Evolutionary conservation across 2,888 invertebrate genomes (phyloP), one percentile per base, ranked within the genome.

Genomic region (Folsomia candida): DNA sequence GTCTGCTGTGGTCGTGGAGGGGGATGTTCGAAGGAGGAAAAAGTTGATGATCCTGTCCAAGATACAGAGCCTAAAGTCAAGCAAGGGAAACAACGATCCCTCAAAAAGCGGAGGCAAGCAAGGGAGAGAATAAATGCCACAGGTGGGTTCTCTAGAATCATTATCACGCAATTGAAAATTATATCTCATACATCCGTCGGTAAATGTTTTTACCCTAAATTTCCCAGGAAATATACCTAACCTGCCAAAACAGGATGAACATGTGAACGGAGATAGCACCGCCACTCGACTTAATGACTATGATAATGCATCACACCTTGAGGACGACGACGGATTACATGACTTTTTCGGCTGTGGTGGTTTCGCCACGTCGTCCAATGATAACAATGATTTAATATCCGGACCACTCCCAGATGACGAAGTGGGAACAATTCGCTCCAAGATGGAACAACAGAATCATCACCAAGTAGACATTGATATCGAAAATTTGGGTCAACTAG

Each of bases 331-430:
- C 6, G 54, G 54, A 18, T 6, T 54, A 54, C 11, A 22, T n/a
- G 54, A 74, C n/a, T 72, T 72, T 29, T 72, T 74, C 37, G 74
- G 74, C 1, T 74, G 74, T 60, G 72, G 74, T 22, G 74, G 74
- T 22, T 47, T 70, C 20, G 22, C 69, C 11, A 63, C 69, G 58
- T 27, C 69, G 4, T 18, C 67, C 22, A 68, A 59, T 51, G 51
- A 61, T 2, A 67, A 66, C 1, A 51, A 37, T 14, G 59, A 67
- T 59, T n/a, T n/a, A n/a, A n/a, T n/a, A n/a, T 59, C 60, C 3
- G 69, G 65, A 1, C 9, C 24, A 2, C 20, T 27, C 25, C 66
- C 64, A 4, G 66, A 68, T 61, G 69, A 66, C 20, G 71, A 61
- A 3, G 51, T 51, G 11, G 65, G 65, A 26, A 65, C 65, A 3